These are phyloP conservation scores for Volucella zonaria DNA, from an alignment of 2,888 invertebrate genomes.

Conservation along the genomic window DNA sequence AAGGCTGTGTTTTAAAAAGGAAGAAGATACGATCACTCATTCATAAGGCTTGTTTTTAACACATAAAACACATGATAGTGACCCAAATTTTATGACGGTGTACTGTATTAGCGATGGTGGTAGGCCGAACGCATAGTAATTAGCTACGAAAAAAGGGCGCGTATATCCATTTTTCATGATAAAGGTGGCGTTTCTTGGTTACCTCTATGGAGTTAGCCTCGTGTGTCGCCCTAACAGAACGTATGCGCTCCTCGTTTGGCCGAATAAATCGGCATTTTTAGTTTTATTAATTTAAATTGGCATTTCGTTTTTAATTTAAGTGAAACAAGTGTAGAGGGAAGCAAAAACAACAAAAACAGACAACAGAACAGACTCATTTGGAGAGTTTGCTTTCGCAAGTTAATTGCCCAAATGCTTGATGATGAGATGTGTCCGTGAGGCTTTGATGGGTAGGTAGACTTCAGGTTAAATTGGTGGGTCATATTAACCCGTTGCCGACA, in stretches of 20 bases:
- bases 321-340: conserved; percentile 12
- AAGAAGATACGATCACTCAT: too few relatives aligned
- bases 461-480: conserved; percentile 27
- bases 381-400: conserved; percentile 56
- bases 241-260: conserved; percentile 32
- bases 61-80: too few relatives aligned
- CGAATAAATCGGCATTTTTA: conserved; percentile 64
- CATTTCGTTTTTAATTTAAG: conserved; percentile 70
- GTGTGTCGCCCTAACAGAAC: conserved; percentile 16
- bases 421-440: conserved; percentile 56
- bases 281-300: conserved; percentile 74
- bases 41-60: too few relatives aligned
- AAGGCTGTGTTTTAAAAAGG: too few relatives aligned
- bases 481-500: conserved; percentile 47
- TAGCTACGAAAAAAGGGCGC: conserved; percentile 73
- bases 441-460: conserved; percentile 50
- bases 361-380: conserved; percentile 9
- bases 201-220: conserved; percentile 9
- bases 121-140: conserved; percentile 72
- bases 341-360: neutral
- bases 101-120: conserved; percentile 33
- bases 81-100: too few relatives aligned
- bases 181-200: conserved; percentile 63
- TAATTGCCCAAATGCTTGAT: conserved; percentile 70
- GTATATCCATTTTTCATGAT: conserved; percentile 68